phyloP scores from a whole-genome alignment of 2,797 vertebrate genomes.

The Meda fulgida region DNA sequence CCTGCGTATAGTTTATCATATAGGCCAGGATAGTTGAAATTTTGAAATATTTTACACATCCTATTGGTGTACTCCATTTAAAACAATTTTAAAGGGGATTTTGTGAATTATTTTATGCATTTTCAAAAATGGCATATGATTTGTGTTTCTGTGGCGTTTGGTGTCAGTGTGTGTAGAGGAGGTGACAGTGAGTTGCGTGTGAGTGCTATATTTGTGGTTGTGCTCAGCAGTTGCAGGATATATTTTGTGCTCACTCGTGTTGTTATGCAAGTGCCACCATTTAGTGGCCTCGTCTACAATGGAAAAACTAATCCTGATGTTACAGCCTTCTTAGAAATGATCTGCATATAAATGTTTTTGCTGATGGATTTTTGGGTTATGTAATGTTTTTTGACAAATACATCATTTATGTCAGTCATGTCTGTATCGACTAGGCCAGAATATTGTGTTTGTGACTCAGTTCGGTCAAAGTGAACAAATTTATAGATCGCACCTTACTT shows the following conservation, averaged over 20 bases:
- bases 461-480: not conserved
- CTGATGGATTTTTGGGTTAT: not conserved
- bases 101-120: not conserved
- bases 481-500: not conserved
- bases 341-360: not conserved
- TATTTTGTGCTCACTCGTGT: conserved; percentile 47
- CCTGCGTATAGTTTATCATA: not conserved
- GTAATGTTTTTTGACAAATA: not conserved
- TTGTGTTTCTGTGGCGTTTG: not conserved
- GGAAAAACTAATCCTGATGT: conserved; percentile 58
- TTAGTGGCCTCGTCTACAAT: conserved; percentile 49
- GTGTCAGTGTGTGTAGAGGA: not conserved
- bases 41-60: not conserved
- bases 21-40: not conserved
- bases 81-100: not conserved
- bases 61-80: no score
- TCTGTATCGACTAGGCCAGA: not conserved
- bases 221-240: conserved; percentile 30
- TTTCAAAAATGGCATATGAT: not conserved
- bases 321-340: not conserved
- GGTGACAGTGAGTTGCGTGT: not conserved
- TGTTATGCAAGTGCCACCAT: conserved; percentile 66
- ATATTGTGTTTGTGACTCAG: not conserved
- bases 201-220: conserved; percentile 22
- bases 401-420: not conserved